Evolutionary conservation across 2,888 invertebrate species (phyloP).

Genomic region (Trachelus tabidus): DNA sequence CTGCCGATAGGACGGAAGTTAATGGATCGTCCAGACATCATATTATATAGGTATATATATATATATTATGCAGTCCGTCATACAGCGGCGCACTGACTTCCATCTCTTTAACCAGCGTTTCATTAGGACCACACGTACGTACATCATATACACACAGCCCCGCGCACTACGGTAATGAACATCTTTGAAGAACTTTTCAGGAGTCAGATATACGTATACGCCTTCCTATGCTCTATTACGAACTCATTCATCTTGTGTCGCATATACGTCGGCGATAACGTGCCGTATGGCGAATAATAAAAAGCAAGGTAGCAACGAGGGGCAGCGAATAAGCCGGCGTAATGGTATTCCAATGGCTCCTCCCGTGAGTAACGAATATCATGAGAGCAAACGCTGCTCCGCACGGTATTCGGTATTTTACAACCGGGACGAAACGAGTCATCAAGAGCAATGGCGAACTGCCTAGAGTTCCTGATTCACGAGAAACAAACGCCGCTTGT

Average conservation of each 20-base stretch:
- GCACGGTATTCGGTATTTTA: neutral
- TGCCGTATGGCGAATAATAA: neutral
- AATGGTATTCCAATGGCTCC: neutral
- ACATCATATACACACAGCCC: neutral
- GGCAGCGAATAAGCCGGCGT: neutral
- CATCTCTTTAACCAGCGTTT: neutral
- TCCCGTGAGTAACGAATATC: neutral
- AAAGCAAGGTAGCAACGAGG: neutral
- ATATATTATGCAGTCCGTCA: neutral
- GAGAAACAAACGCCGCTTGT: neutral
- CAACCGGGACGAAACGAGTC: neutral
- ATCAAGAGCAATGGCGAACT: neutral
- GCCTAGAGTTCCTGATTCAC: neutral
- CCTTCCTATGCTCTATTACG: neutral
- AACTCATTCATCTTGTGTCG: neutral
- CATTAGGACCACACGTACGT: neutral
- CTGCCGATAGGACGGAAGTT: conserved; percentile 5
- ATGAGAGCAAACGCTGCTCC: neutral
- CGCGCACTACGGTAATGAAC: neutral
- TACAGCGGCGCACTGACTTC: neutral
- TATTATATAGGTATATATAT: neutral
- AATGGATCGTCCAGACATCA: neutral
- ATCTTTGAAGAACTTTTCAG: neutral
- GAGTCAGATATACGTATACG: neutral
- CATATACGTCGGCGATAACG: neutral